Evolutionary conservation across 2,113 vertebrate species (phyloP).

Genomic region (Cyprinus carpio): DNA sequence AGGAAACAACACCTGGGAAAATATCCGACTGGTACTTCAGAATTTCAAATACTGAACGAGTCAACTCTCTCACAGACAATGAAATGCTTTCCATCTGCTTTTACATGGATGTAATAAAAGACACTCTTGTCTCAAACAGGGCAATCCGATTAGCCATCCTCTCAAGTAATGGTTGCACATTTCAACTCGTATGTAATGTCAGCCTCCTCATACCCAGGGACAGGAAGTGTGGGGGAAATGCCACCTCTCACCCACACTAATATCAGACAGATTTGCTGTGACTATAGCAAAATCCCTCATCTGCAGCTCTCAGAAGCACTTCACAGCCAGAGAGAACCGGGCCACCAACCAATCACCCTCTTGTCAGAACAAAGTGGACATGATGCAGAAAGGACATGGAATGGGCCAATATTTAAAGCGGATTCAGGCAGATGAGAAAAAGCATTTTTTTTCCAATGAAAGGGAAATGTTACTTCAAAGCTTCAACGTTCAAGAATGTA

Average conservation of each 20-base stretch:
- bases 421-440: neutral
- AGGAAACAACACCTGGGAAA: neutral
- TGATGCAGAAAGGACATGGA: neutral
- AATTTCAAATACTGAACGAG: neutral
- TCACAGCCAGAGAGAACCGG: neutral
- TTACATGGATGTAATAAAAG: neutral
- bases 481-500: neutral
- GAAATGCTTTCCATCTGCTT: neutral
- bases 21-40: neutral
- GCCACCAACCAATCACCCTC: neutral
- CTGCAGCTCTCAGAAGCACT: slow-evolving; percentile 11
- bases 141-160: neutral
- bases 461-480: neutral
- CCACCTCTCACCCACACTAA: slow-evolving; percentile 27
- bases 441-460: neutral
- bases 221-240: slow-evolving; percentile 34
- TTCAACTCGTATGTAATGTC: slow-evolving; percentile 30
- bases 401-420: neutral
- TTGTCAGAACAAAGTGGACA: neutral
- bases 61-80: neutral
- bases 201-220: neutral
- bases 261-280: slow-evolving; percentile 24
- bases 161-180: slow-evolving; percentile 12
- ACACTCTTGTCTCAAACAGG: neutral
- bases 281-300: slow-evolving; percentile 17